Percentiles rank a stretch among this genome's conserved stretches.
phyloP scores from a whole-genome alignment of 2,113 vertebrate species.

The Bambusicola thoracicus region DNA sequence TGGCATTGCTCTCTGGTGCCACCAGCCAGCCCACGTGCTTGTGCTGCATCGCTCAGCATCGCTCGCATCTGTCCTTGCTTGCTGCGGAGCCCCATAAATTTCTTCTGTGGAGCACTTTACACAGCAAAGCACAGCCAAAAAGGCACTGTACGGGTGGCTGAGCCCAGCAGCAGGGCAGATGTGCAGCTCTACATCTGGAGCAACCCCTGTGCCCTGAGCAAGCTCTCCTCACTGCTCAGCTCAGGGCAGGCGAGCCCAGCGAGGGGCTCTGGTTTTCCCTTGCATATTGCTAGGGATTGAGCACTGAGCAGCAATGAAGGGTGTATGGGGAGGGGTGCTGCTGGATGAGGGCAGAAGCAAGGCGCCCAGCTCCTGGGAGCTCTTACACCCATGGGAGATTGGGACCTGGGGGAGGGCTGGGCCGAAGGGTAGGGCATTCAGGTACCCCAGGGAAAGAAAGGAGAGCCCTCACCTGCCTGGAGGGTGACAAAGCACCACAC shows the following conservation, averaged over 20 bases:
- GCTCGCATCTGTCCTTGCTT: not conserved
- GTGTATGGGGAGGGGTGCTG: not conserved
- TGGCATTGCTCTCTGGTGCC: not conserved
- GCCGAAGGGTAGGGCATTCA: not conserved
- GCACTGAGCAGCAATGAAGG: not conserved
- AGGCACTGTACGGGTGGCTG: fast-evolving
- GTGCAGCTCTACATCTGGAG: not conserved
- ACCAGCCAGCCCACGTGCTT: not conserved
- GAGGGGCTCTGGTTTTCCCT: not conserved
- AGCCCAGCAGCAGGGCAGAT: not conserved
- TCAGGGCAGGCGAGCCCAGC: not conserved
- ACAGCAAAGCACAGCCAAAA: not conserved
- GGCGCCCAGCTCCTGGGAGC: not conserved
- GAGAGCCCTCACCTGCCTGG: not conserved
- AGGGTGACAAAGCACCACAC: not conserved
- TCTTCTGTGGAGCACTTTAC: not conserved
- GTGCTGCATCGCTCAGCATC: not conserved
- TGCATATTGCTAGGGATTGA: not conserved
- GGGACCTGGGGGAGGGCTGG: not conserved
- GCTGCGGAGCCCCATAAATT: slow-evolving; percentile 9
- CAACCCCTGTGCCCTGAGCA: fast-evolving
- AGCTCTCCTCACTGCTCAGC: not conserved
- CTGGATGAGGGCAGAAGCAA: not conserved
- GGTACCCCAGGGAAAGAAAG: not conserved
- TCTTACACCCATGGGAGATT: fast-evolving